Percentiles rank a stretch among this genome's conserved stretches.
Evolutionary conservation across 2,888 invertebrate species (phyloP).

Genomic region (Drosophila mimetica): DNA sequence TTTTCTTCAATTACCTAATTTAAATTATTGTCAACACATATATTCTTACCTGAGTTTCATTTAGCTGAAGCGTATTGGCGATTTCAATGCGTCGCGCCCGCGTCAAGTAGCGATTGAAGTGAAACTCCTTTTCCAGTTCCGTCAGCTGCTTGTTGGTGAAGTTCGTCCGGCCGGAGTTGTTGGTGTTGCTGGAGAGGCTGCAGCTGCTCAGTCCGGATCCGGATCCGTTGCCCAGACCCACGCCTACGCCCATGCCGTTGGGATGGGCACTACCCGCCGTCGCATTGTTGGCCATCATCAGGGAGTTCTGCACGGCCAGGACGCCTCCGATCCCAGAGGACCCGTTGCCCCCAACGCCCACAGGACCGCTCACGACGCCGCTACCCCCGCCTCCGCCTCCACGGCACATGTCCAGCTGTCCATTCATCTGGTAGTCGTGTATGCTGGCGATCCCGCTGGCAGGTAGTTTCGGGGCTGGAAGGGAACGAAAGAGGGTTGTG

Average conservation of each 20-base stretch:
- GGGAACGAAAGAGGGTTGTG: conserved; percentile 7
- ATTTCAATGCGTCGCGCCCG: conserved; percentile 98
- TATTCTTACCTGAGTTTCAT: conserved; percentile 92
- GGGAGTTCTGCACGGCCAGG: conserved; percentile 74
- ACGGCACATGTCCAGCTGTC: conserved; percentile 83
- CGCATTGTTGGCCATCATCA: conserved; percentile 65
- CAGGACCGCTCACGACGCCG: conserved; percentile 34
- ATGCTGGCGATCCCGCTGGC: conserved; percentile 84
- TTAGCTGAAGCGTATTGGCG: conserved; percentile 96
- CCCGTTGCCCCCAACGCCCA: conserved; percentile 58
- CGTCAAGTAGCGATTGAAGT: conserved; percentile 99
- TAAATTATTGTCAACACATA: background rate
- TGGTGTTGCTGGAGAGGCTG: conserved; percentile 83
- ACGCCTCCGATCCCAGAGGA: conserved; percentile 48
- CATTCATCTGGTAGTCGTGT: conserved; percentile 85
- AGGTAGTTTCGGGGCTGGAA: conserved; percentile 88
- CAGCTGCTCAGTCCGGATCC: conserved; percentile 76
- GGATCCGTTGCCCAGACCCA: conserved; percentile 84
- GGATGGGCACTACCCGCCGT: conserved; percentile 36
- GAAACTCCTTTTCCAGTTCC: conserved; percentile 99
- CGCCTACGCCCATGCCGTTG: conserved; percentile 65
- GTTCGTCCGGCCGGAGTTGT: conserved; percentile 97
- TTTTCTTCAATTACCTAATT: background rate
- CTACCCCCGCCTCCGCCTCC: conserved; percentile 44
- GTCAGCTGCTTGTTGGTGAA: conserved; percentile 99